Evolutionary conservation across 2,797 vertebrate genomes (phyloP), one percentile per base, ranked within the genome.

Genomic region (Acipenser oxyrinchus): DNA sequence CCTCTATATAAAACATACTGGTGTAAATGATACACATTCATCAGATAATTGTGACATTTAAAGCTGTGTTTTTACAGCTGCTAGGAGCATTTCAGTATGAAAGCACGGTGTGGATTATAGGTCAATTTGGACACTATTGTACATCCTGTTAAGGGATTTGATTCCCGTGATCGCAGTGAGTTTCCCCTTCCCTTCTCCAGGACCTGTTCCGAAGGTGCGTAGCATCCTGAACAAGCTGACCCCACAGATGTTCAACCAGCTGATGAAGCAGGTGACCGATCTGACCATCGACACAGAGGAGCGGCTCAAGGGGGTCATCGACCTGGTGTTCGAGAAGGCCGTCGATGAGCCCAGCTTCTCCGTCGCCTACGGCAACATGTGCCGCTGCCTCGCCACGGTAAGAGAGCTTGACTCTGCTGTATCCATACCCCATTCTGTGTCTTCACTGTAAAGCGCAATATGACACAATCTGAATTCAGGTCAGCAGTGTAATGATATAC

Each of bases 181-280:
- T 9, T 1, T 48, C 8, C 8, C 37, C 55, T 58, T 73, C 10
- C 62, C 10, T 15, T 67, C 2, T 62, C 7, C 72, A 94, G 92
- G 96, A 97, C 1, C 89, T 99, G 70, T 96, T 99, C 86, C 92
- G 91, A 96, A 95, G 78, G 96, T 99, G 53, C 92, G 95, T 68
- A 97, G 96, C 87, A 98, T 99, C 86, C 84, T 99, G 76, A 99
- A 99, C 88, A 99, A 99, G 80, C 81, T 99, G 77, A 99, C 96
- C 0, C 96, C 96, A 1, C 95, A 99, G 84, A 99, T 97, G 93
- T 99, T 99, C 86, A 90, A 95, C 71, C 95, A 96, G 77, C 87
- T 99, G 63, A 98, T 97, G 93, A 97, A 98, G 84, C 96, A 98
- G 80, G 95, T 99, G 79, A 93, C 94, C 0, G 95, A 95, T 73